Evolutionary conservation across 2,888 invertebrate genomes (phyloP).

Genomic region (Timema cristinae): DNA sequence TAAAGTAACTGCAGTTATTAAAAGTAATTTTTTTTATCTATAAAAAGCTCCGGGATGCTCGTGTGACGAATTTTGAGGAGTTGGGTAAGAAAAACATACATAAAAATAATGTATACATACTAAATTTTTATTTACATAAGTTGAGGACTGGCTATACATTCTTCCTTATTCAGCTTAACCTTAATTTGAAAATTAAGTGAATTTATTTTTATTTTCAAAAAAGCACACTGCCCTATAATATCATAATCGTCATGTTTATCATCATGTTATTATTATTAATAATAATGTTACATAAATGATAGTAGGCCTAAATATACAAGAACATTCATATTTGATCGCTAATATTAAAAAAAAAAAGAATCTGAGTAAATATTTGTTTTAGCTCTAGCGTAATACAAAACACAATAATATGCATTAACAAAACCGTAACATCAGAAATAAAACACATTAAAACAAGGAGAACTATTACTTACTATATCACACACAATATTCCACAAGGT

Average conservation of each 20-base stretch:
- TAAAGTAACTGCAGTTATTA: no score
- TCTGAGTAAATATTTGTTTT: no score
- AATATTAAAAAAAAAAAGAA: neutral
- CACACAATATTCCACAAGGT: slow-evolving; percentile 9
- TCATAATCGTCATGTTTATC: slow-evolving; percentile 15
- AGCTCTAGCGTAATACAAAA: no score
- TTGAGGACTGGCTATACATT: slow-evolving; percentile 12
- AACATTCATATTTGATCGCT: neutral
- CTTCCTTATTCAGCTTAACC: slow-evolving; percentile 8
- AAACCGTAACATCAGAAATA: slow-evolving; percentile 1
- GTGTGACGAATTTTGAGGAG: no score
- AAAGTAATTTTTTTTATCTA: no score
- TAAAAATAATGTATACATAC: slow-evolving; percentile 22
- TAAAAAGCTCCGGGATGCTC: no score
- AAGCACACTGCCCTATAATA: slow-evolving; percentile 11
- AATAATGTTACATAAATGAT: slow-evolving; percentile 4
- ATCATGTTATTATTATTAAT: neutral
- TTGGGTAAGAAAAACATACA: neutral
- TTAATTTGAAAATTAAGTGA: neutral
- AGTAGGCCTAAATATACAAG: slow-evolving; percentile 7
- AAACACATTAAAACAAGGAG: neutral
- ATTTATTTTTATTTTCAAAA: neutral
- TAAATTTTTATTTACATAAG: slow-evolving; percentile 27
- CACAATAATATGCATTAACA: neutral
- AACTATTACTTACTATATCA: neutral